A percentile compares a stretch with the other conserved stretches of the same genome.
Evolutionary conservation across 2,888 invertebrate genomes (phyloP).

Genomic region (Drosophila formosana): DNA sequence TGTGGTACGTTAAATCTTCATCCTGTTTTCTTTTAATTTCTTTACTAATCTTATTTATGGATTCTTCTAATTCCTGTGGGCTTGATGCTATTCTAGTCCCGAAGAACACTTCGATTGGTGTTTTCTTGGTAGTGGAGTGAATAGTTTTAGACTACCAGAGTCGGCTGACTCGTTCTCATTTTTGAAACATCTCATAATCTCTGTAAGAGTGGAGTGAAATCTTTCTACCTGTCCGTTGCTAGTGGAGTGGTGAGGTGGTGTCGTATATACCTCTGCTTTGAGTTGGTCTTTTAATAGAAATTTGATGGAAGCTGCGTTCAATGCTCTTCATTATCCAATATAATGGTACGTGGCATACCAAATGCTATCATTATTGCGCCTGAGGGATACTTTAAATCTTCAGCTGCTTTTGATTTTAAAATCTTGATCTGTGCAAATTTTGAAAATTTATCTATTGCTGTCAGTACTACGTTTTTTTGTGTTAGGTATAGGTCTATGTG

Average conservation of each 20-base stretch:
- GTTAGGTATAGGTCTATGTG: neutral
- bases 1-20: neutral
- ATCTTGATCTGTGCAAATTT: neutral
- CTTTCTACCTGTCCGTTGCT: neutral
- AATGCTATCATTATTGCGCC: neutral
- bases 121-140: neutral
- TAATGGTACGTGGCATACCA: neutral
- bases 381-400: neutral
- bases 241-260: neutral
- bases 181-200: neutral
- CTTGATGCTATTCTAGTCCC: neutral
- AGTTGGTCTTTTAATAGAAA: neutral
- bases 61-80: neutral
- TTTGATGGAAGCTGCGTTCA: neutral
- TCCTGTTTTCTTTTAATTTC: constrained; percentile 1
- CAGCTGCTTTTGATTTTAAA: neutral
- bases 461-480: neutral
- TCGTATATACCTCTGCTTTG: neutral
- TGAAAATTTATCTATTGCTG: neutral
- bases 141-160: neutral
- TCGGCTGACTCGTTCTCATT: neutral
- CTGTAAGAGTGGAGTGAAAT: neutral
- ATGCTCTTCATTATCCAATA: neutral
- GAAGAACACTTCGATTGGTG: neutral
- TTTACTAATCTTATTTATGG: neutral